These are phyloP conservation scores for Germaria angustata DNA, from an alignment of 2,888 invertebrate species.

Conservation along the genomic window DNA sequence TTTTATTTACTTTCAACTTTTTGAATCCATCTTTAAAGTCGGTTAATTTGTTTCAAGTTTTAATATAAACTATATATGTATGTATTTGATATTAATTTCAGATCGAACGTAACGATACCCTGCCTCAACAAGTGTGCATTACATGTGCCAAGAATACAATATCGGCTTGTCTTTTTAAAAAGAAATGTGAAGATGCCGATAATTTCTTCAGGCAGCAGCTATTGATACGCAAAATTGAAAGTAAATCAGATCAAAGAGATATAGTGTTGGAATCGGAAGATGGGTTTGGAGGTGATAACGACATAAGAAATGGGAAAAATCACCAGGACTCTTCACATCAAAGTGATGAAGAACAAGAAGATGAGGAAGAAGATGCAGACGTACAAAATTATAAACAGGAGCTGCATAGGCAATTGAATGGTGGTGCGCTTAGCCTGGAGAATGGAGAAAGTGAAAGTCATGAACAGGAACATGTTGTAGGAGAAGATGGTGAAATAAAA, in stretches of 20 bases:
- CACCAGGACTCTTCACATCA: background rate
- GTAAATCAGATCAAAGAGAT: conserved; percentile 49
- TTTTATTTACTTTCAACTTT: too few species aligned
- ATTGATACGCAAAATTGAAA: conserved; percentile 76
- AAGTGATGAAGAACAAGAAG: conserved; percentile 25
- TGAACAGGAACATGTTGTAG: conserved; percentile 58
- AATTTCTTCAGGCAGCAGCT: conserved; percentile 78
- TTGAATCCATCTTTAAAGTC: too few species aligned
- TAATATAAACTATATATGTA: too few species aligned
- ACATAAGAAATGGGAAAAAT: conserved; percentile 58
- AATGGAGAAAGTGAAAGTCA: conserved; percentile 52
- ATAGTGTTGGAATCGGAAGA: conserved; percentile 51
- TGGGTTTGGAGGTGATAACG: conserved; percentile 18
- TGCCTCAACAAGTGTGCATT: conserved; percentile 79
- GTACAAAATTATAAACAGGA: conserved; percentile 68
- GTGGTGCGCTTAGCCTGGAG: conserved; percentile 14
- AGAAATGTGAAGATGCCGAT: conserved; percentile 80
- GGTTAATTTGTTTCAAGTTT: too few species aligned
- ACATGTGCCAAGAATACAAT: conserved; percentile 77
- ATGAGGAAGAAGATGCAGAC: conserved; percentile 24
- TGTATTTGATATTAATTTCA: too few species aligned
- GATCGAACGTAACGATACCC: conserved; percentile 77
- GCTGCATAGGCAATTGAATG: conserved; percentile 67
- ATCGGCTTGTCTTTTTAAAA: conserved; percentile 78
- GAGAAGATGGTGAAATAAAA: conserved; percentile 61